phyloP scores from a whole-genome alignment of 2,797 vertebrate species.

The Sylvilagus floridanus region DNA sequence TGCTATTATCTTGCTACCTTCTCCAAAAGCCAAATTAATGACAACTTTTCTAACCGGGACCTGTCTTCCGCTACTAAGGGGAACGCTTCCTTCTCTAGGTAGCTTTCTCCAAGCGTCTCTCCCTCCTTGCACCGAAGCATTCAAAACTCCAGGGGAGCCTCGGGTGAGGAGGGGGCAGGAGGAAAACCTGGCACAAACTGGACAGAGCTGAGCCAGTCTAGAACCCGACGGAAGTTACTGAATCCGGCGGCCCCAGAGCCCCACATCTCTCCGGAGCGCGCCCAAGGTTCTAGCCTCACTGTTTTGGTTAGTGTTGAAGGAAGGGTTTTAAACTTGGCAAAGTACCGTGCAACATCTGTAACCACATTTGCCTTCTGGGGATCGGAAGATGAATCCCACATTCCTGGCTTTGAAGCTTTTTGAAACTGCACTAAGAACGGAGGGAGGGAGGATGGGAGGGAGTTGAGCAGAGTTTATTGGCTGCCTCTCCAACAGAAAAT shows the following conservation, averaged over 20 bases:
- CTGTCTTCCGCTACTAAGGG: conserved; percentile 83
- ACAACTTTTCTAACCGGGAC: conserved; percentile 72
- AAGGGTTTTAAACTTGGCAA: conserved; percentile 84
- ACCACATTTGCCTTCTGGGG: conserved; percentile 85
- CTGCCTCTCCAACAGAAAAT: conserved; percentile 76
- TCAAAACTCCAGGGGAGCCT: conserved; percentile 30
- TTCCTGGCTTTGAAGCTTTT: conserved; percentile 86
- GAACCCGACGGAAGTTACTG: conserved; percentile 56
- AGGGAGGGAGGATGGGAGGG: conserved; percentile 67
- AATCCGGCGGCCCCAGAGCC: not conserved
- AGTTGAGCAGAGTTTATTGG: conserved; percentile 83
- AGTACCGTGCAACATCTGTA: conserved; percentile 85
- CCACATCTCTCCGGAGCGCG: conserved; percentile 37
- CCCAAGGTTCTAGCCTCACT: conserved; percentile 68
- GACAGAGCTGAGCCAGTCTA: conserved; percentile 54
- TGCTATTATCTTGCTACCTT: conserved; percentile 37
- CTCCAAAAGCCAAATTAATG: conserved; percentile 77
- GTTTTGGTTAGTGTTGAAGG: conserved; percentile 80
- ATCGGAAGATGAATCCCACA: conserved; percentile 85
- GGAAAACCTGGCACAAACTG: conserved; percentile 61
- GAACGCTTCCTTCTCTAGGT: conserved; percentile 85
- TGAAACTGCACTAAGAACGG: conserved; percentile 81
- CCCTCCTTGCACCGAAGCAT: conserved; percentile 13
- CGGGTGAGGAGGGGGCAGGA: not conserved
- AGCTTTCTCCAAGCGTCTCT: conserved; percentile 46